Evolutionary conservation across 2,113 vertebrate genomes (phyloP), one percentile per base, ranked within the genome.

Genomic region (Actenoides lindsayi): DNA sequence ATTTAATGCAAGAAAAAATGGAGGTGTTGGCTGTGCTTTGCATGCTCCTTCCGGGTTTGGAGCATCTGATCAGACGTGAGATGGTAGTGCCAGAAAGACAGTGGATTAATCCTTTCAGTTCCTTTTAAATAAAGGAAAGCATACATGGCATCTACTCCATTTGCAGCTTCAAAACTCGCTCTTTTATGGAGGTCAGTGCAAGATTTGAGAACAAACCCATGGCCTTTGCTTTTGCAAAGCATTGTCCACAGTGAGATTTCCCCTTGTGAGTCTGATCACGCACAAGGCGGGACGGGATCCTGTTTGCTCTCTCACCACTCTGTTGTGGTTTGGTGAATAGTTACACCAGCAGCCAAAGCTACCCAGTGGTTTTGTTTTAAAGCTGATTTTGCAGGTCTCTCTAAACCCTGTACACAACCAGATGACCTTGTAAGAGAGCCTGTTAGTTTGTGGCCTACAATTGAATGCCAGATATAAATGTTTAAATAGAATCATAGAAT

Each of bases 281-380:
- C 46, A 39, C 0, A 1, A 54, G 84, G 82, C 25, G 35, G 87
- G 93, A 76, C 9, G 9, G 87, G 85, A 70, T 71, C 1, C 0
- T 44, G 85, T 86, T 80, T 63, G 83, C 44, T 78, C 51, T 86
- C 79, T 81, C 69, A 17, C 59, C 39, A 5, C 92, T 95, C 88
- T 92, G 33, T 64, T 95, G 83, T 94, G 96, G 92, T 90, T 94
- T 94, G 93, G 18, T 81, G 83, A 93, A 74, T 78, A 71, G 68
- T 16, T 90, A 42, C 12, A 46, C 23, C 2, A 12, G 89, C 88
- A 92, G 90, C 90, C 60, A 46, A 17, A 86, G 56, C 83, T 90
- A 11, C 71, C 44, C 57, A 10, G 1, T 75, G 80, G 20, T 88
- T 92, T 75, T 93, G 31, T 74, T 89, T 89, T 75, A 75, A 78